These are phyloP conservation scores for Oreochromis tanganicae DNA, from an alignment of 2,113 vertebrate species.

Conservation along the genomic window DNA sequence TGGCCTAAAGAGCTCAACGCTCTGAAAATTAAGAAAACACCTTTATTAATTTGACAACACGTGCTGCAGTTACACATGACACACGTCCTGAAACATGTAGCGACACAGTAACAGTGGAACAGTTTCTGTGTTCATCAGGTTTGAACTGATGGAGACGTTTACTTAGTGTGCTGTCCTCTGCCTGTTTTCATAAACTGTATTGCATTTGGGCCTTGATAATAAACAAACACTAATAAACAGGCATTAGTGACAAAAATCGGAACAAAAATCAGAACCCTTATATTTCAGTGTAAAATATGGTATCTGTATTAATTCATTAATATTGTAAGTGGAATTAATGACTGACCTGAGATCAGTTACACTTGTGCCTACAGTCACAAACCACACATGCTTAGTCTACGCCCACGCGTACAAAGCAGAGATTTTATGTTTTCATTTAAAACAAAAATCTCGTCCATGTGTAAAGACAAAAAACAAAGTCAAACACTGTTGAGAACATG, in stretches of 20 bases:
- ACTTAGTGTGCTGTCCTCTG: neutral
- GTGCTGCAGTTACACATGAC: neutral
- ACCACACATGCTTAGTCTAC: neutral
- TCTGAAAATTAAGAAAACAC: neutral
- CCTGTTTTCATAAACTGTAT: neutral
- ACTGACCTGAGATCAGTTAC: neutral
- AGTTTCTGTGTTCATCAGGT: neutral
- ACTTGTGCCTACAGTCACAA: neutral
- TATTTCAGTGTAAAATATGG: neutral
- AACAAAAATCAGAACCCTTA: too few species aligned
- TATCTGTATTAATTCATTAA: rapidly evolving
- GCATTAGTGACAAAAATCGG: neutral
- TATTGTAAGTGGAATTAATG: neutral
- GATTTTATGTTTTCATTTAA: neutral
- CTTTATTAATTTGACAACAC: neutral
- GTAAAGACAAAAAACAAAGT: neutral
- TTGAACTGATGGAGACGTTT: neutral
- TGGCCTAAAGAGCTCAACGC: neutral
- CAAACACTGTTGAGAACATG: too few species aligned
- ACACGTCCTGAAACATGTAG: neutral
- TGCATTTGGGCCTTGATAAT: neutral
- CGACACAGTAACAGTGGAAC: neutral
- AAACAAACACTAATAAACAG: neutral
- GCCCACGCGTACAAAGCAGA: neutral
- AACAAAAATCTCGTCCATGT: neutral